phyloP scores from a whole-genome alignment of 2,113 vertebrate species.

The Saccopteryx bilineata region DNA sequence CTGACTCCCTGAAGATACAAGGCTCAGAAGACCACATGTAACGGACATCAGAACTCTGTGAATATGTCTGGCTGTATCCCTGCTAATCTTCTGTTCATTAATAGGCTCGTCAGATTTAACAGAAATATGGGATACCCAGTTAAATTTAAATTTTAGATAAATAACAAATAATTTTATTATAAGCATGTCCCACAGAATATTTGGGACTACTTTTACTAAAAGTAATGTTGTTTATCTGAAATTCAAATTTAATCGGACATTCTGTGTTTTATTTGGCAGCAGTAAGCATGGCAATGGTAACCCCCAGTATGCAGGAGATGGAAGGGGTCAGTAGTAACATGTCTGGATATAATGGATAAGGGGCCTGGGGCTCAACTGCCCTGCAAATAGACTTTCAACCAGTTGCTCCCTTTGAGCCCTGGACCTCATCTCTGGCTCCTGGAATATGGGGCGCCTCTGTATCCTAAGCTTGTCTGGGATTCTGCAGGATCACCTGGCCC shows the following conservation, averaged over 20 bases:
- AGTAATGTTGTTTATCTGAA: constrained; percentile 1
- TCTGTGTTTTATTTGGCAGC: neutral
- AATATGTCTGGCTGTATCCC: neutral
- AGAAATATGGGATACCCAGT: constrained; percentile 39
- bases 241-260: constrained; percentile 5
- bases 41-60: neutral
- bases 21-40: neutral
- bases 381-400: neutral
- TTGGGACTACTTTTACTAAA: constrained; percentile 21
- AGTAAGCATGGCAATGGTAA: neutral
- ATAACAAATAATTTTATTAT: constrained; percentile 34
- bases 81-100: constrained; percentile 28
- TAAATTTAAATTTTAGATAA: constrained; percentile 50
- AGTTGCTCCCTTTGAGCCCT: neutral
- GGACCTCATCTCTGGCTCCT: neutral
- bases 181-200: neutral
- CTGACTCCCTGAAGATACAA: neutral
- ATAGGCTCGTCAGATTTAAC: constrained; percentile 33
- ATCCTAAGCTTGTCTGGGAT: neutral
- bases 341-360: neutral
- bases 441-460: neutral
- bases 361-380: neutral
- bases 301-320: neutral
- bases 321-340: too few relatives aligned
- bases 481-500: neutral